A percentile compares a stretch with the other conserved stretches of the same genome.
These are phyloP conservation scores for Oligia strigilis DNA, from an alignment of 2,888 invertebrate species.

Conservation along the genomic window DNA sequence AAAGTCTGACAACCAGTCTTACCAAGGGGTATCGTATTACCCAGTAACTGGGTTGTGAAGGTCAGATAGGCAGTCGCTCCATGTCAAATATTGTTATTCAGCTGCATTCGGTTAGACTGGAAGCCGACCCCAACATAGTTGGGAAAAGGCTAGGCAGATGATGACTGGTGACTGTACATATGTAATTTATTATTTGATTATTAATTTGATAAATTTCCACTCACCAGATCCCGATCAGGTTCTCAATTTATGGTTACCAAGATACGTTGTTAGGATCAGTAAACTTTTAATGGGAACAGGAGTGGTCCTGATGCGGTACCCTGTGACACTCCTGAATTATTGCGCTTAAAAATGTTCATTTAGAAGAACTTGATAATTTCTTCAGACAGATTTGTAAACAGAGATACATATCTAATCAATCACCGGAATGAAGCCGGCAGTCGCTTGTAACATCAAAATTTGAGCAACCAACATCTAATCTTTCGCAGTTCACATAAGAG, in stretches of 20 bases:
- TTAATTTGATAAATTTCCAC: neutral
- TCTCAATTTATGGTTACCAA: neutral
- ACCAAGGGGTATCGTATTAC: no score
- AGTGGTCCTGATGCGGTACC: neutral
- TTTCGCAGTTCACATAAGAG: neutral
- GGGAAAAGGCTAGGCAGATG: no score
- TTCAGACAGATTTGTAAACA: neutral
- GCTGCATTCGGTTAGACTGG: no score
- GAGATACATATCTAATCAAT: neutral
- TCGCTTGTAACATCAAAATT: neutral
- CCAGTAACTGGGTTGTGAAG: no score
- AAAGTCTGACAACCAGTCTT: no score
- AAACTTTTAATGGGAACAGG: neutral
- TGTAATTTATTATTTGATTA: neutral
- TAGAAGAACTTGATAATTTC: no score
- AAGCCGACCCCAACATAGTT: no score
- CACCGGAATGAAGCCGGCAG: neutral
- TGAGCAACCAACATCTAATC: neutral
- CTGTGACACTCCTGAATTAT: slow-evolving; percentile 1
- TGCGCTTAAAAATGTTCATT: no score
- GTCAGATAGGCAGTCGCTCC: no score
- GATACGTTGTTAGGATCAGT: neutral
- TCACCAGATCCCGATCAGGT: neutral
- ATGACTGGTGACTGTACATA: no score
- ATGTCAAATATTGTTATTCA: no score